These are phyloP conservation scores for Percopsis omiscomaycus DNA, from an alignment of 2,797 vertebrate species.

Conservation along the genomic window DNA sequence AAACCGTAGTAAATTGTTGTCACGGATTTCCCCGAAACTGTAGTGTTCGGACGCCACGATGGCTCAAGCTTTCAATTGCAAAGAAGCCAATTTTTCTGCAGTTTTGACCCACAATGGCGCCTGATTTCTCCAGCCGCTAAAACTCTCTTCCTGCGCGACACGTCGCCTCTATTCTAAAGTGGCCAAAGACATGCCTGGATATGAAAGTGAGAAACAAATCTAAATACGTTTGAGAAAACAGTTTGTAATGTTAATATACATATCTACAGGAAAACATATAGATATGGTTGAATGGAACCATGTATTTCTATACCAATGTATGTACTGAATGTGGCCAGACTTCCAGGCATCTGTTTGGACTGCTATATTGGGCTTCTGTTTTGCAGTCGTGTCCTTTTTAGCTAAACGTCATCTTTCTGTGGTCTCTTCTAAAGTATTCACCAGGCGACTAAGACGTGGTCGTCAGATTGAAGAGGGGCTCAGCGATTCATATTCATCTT, in stretches of 20 bases:
- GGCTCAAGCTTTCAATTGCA: constrained; percentile 40
- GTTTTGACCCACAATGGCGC: constrained; percentile 71
- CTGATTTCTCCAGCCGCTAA: constrained; percentile 28
- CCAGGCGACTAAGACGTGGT: constrained; percentile 46
- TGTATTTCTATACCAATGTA: fast-evolving
- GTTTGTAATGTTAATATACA: fast-evolving
- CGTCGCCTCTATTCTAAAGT: constrained; percentile 42
- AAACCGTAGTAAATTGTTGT: background rate
- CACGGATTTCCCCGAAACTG: constrained; percentile 21
- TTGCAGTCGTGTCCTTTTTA: constrained; percentile 82
- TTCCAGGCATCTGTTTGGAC: constrained; percentile 59
- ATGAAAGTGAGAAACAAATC: background rate
- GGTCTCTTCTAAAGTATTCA: constrained; percentile 45
- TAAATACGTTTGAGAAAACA: fast-evolving
- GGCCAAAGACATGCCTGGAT: constrained; percentile 35
- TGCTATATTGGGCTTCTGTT: constrained; percentile 58
- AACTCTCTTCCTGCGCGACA: constrained; percentile 55
- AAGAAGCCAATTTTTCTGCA: fast-evolving
- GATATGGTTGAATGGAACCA: fast-evolving
- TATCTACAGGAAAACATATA: fast-evolving
- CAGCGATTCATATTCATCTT: constrained; percentile 15
- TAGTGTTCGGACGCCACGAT: constrained; percentile 41
- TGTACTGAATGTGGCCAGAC: background rate
- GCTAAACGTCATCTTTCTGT: constrained; percentile 68
- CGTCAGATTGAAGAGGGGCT: constrained; percentile 32